These are phyloP conservation scores for Gopherus evgoodei DNA, from an alignment of 2,113 vertebrate species.

Conservation along the genomic window DNA sequence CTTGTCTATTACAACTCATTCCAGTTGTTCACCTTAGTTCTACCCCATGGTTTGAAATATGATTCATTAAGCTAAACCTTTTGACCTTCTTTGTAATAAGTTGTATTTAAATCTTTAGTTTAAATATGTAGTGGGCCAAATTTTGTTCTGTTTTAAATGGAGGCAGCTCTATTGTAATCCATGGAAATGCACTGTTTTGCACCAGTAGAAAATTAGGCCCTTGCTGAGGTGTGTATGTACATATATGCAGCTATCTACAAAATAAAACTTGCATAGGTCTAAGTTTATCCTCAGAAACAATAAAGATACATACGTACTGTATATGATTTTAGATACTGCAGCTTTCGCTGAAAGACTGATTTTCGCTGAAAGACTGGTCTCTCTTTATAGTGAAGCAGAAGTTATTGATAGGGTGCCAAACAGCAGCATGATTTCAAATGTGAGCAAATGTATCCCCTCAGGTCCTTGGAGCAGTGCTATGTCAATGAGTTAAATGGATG, in stretches of 20 bases:
- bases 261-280: background rate
- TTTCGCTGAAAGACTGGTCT: background rate
- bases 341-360: background rate
- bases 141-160: background rate
- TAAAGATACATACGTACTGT: background rate
- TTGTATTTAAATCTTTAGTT: background rate
- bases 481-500: background rate
- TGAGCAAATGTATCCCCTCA: background rate
- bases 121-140: background rate
- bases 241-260: background rate
- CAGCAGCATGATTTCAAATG: background rate
- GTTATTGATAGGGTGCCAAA: conserved; percentile 2
- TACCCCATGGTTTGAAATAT: background rate
- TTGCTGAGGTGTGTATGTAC: background rate
- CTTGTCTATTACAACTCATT: background rate
- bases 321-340: background rate
- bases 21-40: background rate
- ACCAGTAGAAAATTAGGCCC: background rate
- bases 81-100: rapidly evolving
- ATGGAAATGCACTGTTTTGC: background rate
- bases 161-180: background rate
- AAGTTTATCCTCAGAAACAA: background rate
- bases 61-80: rapidly evolving
- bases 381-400: background rate
- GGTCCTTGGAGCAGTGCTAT: background rate